Percentiles rank a stretch among this genome's conserved stretches.
Conservation (phyloP, 2,888 invertebrate genomes). For the Drosophila colorata region DNA sequence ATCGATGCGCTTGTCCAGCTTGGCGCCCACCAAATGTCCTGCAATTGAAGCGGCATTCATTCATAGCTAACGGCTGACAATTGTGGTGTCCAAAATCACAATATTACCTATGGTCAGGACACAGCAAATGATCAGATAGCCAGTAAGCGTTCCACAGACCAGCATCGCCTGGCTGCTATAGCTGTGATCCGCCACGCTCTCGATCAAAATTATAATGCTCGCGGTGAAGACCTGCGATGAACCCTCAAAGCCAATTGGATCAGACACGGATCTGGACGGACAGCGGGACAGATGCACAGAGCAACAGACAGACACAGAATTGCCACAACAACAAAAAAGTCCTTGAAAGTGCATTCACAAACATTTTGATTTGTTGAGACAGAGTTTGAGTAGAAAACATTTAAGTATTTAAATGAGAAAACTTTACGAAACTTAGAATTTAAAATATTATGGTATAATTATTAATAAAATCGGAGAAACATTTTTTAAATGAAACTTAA, state of each 20-base stretch:
- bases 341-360: conserved; percentile 11
- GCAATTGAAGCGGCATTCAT: conserved; percentile 30
- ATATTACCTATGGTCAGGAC: conserved; percentile 76
- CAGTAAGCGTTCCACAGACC: conserved; percentile 78
- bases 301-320: conserved; percentile 5
- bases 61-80: conserved; percentile 1
- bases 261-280: conserved; percentile 21
- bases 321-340: not conserved
- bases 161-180: conserved; percentile 81
- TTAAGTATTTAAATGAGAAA: not conserved
- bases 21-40: conserved; percentile 72
- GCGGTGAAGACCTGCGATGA: conserved; percentile 67
- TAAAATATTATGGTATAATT: too few species aligned
- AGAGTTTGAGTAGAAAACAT: not conserved
- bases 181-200: conserved; percentile 69
- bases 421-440: not conserved
- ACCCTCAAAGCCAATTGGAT: conserved; percentile 33
- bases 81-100: not conserved
- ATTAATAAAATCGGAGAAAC: too few species aligned
- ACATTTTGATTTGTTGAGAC: not conserved
- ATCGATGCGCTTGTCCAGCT: conserved; percentile 78
- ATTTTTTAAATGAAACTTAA: too few species aligned
- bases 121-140: conserved; percentile 78
- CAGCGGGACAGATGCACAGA: conserved; percentile 7
- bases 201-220: conserved; percentile 73